Percentiles rank a stretch among this genome's conserved stretches.
phyloP scores from a whole-genome alignment of 2,113 vertebrate genomes.

The Isichthys henryi region DNA sequence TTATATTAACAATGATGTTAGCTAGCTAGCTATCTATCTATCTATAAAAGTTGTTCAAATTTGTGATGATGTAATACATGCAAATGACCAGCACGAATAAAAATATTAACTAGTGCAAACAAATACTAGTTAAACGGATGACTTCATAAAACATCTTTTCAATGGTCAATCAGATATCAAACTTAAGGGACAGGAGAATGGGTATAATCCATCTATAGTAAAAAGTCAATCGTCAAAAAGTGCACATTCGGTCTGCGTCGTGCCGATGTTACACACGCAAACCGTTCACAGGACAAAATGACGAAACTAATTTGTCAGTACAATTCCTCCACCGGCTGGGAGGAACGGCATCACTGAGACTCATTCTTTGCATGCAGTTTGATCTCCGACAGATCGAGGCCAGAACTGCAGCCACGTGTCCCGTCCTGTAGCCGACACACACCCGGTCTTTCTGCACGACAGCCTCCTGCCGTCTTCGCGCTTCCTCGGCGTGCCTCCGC shows the following conservation, averaged over 20 bases:
- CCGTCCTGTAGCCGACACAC: conserved; percentile 1
- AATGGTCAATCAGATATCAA: neutral
- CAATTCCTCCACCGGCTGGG: neutral
- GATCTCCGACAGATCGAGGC: neutral
- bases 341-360: neutral
- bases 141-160: neutral
- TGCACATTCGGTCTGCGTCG: neutral
- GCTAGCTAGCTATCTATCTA: neutral
- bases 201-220: neutral
- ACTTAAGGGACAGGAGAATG: neutral
- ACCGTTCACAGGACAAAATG: neutral
- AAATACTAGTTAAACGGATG: neutral
- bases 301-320: neutral
- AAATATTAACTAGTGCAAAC: neutral
- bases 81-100: neutral
- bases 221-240: no score
- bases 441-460: conserved; percentile 84
- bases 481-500: conserved; percentile 50
- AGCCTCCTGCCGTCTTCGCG: conserved; percentile 77
- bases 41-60: neutral
- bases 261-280: neutral
- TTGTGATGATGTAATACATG: neutral
- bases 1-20: neutral
- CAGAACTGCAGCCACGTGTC: neutral
- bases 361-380: neutral